Evolutionary conservation across 2,113 vertebrate species (phyloP).

Genomic region (Oreotragus oreotragus): DNA sequence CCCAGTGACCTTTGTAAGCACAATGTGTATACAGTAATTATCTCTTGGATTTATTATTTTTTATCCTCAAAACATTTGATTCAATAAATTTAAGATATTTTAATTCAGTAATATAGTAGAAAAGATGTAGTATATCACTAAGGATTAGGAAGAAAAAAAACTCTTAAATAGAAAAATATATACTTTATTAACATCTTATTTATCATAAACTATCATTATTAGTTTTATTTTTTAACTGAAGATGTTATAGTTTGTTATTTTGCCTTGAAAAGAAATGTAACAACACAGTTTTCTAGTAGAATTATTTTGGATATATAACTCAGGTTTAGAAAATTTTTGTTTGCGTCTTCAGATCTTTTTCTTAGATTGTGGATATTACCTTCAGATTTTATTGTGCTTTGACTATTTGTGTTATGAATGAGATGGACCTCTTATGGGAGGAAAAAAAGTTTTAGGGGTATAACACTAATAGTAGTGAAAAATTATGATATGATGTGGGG

Average conservation of each 20-base stretch:
- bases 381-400: background rate
- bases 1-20: background rate
- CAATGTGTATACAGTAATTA: background rate
- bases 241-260: background rate
- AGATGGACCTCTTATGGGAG: background rate
- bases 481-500: background rate
- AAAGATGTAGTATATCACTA: background rate
- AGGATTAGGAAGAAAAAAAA: background rate
- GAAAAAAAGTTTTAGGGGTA: background rate
- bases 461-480: background rate
- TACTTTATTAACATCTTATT: background rate
- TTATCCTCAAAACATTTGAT: background rate
- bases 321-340: background rate
- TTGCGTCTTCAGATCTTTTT: background rate
- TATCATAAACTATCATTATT: background rate
- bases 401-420: background rate
- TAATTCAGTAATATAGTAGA: background rate
- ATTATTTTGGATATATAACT: background rate
- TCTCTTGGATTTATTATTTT: background rate
- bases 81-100: background rate
- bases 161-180: background rate
- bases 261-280: background rate
- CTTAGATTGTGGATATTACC: background rate
- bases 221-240: background rate
- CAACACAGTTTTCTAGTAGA: background rate